Conservation (phyloP, 2,888 invertebrate genomes). For the Parnassius mnemosyne region DNA sequence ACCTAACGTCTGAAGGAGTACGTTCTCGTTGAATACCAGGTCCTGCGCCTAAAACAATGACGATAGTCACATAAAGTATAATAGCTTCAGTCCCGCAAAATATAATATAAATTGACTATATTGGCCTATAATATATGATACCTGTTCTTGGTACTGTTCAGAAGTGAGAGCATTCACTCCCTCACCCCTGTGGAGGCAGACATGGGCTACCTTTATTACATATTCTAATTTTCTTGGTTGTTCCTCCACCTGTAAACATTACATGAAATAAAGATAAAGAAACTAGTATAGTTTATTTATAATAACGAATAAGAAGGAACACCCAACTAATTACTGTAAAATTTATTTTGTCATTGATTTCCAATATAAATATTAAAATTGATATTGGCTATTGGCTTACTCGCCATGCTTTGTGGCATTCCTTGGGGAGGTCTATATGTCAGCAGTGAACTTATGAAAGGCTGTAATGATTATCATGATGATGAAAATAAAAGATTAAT, state of each 20-base stretch:
- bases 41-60: conserved; percentile 87
- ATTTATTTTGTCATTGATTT: too few relatives aligned
- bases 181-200: conserved; percentile 88
- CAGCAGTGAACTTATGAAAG: too few relatives aligned
- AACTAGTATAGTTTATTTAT: background rate
- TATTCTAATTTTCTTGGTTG: conserved; percentile 98
- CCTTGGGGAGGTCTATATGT: too few relatives aligned
- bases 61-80: background rate
- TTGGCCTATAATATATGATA: conserved; percentile 30
- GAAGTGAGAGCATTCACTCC: conserved; percentile 84
- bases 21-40: conserved; percentile 97
- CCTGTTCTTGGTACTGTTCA: conserved; percentile 86
- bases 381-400: background rate
- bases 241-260: conserved; percentile 88
- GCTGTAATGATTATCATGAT: too few relatives aligned
- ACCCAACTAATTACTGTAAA: too few relatives aligned
- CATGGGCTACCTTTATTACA: conserved; percentile 95
- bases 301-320: too few relatives aligned
- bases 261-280: background rate
- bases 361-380: conserved; percentile 1
- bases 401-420: too few relatives aligned
- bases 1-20: conserved; percentile 96
- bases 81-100: background rate
- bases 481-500: background rate
- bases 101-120: background rate